Conservation (phyloP, 2,888 invertebrate genomes). For the Clostera curtula region DNA sequence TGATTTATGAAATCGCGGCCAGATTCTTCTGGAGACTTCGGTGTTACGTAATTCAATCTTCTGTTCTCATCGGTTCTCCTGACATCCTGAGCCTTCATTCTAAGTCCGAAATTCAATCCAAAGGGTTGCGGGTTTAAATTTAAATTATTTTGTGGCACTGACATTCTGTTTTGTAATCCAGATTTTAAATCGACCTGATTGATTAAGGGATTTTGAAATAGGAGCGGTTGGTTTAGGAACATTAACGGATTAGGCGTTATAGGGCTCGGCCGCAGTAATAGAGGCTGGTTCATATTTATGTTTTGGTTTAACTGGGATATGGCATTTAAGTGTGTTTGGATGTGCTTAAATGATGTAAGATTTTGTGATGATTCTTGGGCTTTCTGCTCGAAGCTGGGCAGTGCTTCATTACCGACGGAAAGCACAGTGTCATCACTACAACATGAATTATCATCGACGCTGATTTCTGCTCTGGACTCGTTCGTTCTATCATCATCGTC, state of each 20-base stretch:
- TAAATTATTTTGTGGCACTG: constrained; percentile 43
- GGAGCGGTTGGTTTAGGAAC: constrained; percentile 64
- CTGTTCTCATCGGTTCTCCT: constrained; percentile 52
- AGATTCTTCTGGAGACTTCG: constrained; percentile 56
- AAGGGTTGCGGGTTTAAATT: constrained; percentile 42
- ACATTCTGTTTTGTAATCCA: constrained; percentile 41
- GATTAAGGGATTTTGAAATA: constrained; percentile 61
- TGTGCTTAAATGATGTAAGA: constrained; percentile 77
- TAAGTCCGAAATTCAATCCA: constrained; percentile 46
- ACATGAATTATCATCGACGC: constrained; percentile 77
- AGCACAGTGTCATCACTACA: constrained; percentile 87
- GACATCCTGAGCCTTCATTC: constrained; percentile 34
- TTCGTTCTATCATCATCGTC: constrained; percentile 38
- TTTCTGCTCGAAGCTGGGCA: constrained; percentile 50
- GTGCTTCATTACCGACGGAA: constrained; percentile 86
- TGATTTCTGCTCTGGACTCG: constrained; percentile 51
- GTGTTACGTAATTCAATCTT: constrained; percentile 35
- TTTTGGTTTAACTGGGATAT: constrained; percentile 78
- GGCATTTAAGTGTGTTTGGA: constrained; percentile 80
- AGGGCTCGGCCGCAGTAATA: constrained; percentile 61
- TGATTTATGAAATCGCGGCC: constrained; percentile 68
- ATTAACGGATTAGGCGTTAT: constrained; percentile 67
- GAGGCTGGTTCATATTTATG: constrained; percentile 54
- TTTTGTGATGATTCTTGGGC: constrained; percentile 40
- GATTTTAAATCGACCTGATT: constrained; percentile 54